A percentile compares a stretch with the other conserved stretches of the same genome.
phyloP scores from a whole-genome alignment of 2,113 vertebrate species.

The Choloepus hoffmanni region DNA sequence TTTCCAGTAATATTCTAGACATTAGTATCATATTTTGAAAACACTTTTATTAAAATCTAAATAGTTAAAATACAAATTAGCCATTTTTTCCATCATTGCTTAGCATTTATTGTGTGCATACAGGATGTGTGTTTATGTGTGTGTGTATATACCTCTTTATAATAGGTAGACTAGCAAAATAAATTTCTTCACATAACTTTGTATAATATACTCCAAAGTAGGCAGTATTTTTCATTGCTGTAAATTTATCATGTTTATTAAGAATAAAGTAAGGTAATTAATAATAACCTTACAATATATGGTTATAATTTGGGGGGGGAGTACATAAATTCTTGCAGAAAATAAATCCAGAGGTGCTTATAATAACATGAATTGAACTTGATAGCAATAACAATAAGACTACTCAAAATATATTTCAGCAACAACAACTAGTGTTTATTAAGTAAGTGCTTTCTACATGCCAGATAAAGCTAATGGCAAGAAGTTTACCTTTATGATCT shows the following conservation, averaged over 20 bases:
- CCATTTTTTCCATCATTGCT: background rate
- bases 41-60: background rate
- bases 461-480: background rate
- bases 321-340: background rate
- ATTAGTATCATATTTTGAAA: slow-evolving; percentile 51
- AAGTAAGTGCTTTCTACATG: background rate
- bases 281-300: background rate
- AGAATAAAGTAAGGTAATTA: background rate
- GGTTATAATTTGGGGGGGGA: background rate
- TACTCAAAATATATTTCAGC: slow-evolving; percentile 6
- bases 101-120: background rate
- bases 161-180: background rate
- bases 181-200: slow-evolving; percentile 27
- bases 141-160: background rate
- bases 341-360: background rate
- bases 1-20: background rate
- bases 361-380: background rate
- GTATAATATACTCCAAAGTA: background rate
- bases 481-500: background rate
- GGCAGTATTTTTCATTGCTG: background rate
- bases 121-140: background rate
- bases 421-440: background rate
- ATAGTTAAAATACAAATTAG: background rate
- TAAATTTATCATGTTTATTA: background rate
- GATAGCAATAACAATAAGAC: background rate